Percentiles rank a stretch among this genome's conserved stretches.
Conservation (phyloP, 2,888 invertebrate genomes). For the Rotaria macrura region DNA sequence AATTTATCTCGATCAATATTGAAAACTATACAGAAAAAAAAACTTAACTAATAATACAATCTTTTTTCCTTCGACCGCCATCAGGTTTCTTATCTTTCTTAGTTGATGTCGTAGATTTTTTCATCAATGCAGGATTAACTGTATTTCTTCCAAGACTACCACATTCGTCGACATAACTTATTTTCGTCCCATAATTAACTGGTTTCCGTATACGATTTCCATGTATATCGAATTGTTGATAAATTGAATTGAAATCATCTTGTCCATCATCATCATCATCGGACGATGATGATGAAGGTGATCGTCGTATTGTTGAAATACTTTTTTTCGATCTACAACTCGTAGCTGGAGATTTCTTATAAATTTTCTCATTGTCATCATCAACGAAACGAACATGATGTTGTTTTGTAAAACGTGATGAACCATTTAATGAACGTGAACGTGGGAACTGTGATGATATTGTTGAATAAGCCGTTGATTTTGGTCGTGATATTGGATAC, state of each 20-base stretch:
- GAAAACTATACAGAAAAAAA: neutral
- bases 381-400: conserved; percentile 21
- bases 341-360: neutral
- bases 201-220: neutral
- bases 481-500: conserved; percentile 32
- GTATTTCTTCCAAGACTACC: neutral
- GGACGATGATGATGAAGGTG: neutral
- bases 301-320: neutral
- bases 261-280: neutral
- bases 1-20: too few relatives aligned
- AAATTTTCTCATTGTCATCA: neutral
- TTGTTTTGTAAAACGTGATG: conserved; percentile 12
- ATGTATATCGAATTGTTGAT: neutral
- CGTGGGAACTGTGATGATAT: neutral
- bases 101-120: neutral
- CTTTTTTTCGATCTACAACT: neutral
- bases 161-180: conserved; percentile 31
- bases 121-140: neutral
- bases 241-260: neutral
- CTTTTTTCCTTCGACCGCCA: neutral
- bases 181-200: conserved; percentile 28
- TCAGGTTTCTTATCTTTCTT: neutral
- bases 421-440: conserved; percentile 13
- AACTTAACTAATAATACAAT: conserved; percentile 23
- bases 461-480: neutral